These are phyloP conservation scores for Pollenia griseotomentosa DNA, from an alignment of 2,888 invertebrate species.

Conservation along the genomic window DNA sequence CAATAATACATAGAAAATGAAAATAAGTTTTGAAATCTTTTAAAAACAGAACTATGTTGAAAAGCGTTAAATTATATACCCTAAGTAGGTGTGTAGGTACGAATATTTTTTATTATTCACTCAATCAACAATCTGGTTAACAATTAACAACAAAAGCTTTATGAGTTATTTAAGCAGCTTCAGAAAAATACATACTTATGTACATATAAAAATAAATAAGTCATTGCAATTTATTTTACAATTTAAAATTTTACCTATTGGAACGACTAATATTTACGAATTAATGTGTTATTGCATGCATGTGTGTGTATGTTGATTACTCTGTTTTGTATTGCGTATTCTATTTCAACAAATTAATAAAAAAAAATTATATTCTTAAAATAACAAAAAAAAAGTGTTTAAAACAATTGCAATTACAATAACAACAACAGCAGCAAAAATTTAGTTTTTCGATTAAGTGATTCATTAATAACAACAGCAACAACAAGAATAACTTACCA, in stretches of 20 bases:
- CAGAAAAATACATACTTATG: not conserved
- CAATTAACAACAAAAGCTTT: slow-evolving; percentile 43
- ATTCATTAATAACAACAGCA: slow-evolving; percentile 32
- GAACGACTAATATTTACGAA: slow-evolving; percentile 3
- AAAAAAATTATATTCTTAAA: slow-evolving; percentile 8
- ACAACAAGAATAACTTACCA: slow-evolving; percentile 19
- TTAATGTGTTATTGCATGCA: not conserved
- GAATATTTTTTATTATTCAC: not conserved
- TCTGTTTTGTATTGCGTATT: not conserved
- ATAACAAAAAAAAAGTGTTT: slow-evolving; percentile 19
- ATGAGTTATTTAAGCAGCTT: not conserved
- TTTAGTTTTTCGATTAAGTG: slow-evolving; percentile 38
- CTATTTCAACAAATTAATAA: not conserved
- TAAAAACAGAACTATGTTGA: slow-evolving; percentile 21
- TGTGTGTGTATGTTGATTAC: not conserved
- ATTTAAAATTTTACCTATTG: slow-evolving; percentile 30
- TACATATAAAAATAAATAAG: not conserved
- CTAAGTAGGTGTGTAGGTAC: too few species aligned
- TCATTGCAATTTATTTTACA: not conserved
- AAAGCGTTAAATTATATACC: not conserved
- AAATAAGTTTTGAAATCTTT: slow-evolving; percentile 22
- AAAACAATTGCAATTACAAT: not conserved
- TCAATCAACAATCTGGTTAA: not conserved
- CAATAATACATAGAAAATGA: slow-evolving; percentile 19
- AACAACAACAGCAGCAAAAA: slow-evolving; percentile 16